phyloP scores from a whole-genome alignment of 1,140 invertebrate genomes.

The Marisa cornuarietis region DNA sequence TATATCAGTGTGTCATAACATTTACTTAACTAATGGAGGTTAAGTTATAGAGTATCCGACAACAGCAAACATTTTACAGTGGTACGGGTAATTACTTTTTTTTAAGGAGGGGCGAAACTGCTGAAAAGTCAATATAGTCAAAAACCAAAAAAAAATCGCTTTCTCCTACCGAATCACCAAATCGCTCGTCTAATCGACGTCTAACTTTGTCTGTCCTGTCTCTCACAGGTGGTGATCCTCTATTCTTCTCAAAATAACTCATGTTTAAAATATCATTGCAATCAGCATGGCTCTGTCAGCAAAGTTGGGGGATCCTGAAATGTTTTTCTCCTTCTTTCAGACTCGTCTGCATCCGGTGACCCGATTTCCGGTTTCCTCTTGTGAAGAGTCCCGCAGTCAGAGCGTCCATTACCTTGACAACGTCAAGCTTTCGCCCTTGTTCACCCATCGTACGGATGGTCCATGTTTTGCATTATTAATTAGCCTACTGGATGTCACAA shows the following conservation, averaged over 20 bases:
- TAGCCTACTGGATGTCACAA: no score
- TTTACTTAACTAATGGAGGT: no score
- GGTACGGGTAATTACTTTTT: no score
- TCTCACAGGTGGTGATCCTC: constrained; percentile 25
- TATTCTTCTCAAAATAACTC: constrained; percentile 9
- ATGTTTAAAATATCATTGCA: constrained; percentile 12
- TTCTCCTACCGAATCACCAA: constrained; percentile 20
- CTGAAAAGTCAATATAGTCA: no score
- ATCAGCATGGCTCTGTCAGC: not conserved
- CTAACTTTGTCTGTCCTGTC: constrained; percentile 13
- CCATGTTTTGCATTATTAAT: no score
- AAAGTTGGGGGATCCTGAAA: not conserved
- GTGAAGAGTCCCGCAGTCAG: not conserved
- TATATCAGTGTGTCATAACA: no score
- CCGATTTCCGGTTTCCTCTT: not conserved
- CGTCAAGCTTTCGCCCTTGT: not conserved
- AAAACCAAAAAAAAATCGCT: not conserved
- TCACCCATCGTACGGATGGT: no score
- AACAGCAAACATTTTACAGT: no score
- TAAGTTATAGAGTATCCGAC: no score
- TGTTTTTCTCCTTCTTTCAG: constrained; percentile 3
- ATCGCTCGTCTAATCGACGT: constrained; percentile 15
- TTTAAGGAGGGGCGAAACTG: no score
- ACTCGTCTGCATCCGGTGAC: constrained; percentile 23
- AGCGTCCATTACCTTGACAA: constrained; percentile 11